phyloP scores from a whole-genome alignment of 2,888 invertebrate species.

The Alitta virens region DNA sequence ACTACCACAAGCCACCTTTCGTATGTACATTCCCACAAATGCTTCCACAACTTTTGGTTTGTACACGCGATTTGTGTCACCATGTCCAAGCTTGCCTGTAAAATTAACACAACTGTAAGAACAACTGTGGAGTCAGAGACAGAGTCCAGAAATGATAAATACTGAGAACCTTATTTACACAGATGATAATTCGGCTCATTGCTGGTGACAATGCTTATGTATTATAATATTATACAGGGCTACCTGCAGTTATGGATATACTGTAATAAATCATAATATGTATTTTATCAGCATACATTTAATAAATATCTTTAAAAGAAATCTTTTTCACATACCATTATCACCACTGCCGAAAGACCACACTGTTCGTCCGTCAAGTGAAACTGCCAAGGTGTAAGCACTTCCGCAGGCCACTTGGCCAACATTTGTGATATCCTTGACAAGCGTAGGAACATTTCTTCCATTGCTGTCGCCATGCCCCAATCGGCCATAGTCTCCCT shows the following conservation, averaged over 20 bases:
- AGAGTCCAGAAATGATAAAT: too few relatives aligned
- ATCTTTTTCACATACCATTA: constrained; percentile 64
- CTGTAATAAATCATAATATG: too few relatives aligned
- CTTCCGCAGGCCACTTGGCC: constrained; percentile 66
- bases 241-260: too few relatives aligned
- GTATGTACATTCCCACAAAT: constrained; percentile 62
- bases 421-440: constrained; percentile 63
- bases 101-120: too few relatives aligned
- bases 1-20: constrained; percentile 67
- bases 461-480: constrained; percentile 65
- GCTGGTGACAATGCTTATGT: too few relatives aligned
- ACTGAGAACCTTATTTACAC: too few relatives aligned
- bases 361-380: constrained; percentile 63
- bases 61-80: constrained; percentile 60
- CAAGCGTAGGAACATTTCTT: constrained; percentile 64
- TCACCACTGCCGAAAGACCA: constrained; percentile 70
- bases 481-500: constrained; percentile 67
- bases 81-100: constrained; percentile 55
- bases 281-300: too few relatives aligned
- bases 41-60: constrained; percentile 65
- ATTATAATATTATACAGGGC: too few relatives aligned
- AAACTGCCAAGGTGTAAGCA: constrained; percentile 66
- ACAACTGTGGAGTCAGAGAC: too few relatives aligned
- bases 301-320: too few relatives aligned
- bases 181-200: too few relatives aligned